Evolutionary conservation across 2,797 vertebrate species (phyloP).

Genomic region (Emydoidea blandingii): DNA sequence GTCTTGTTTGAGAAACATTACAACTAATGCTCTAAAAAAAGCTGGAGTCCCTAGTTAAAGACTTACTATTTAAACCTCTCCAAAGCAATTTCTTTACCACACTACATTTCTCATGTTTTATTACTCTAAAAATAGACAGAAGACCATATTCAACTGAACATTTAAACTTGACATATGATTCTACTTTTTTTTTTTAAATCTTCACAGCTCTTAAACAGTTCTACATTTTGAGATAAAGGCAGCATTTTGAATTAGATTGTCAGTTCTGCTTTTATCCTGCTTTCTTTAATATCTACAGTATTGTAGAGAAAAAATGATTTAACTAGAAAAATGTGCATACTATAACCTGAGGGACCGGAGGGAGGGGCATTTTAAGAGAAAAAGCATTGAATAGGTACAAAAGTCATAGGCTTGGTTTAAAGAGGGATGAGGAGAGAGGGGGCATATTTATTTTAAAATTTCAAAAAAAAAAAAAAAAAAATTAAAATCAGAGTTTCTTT

Average conservation of each 20-base stretch:
- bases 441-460: not conserved
- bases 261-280: not conserved
- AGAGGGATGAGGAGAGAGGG: not conserved
- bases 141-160: not conserved
- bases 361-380: not conserved
- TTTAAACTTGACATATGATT: not conserved
- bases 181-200: not conserved
- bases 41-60: rapidly evolving
- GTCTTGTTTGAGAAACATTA: not conserved
- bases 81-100: not conserved
- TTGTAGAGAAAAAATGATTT: not conserved
- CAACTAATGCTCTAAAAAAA: rapidly evolving
- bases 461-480: too few species aligned
- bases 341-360: not conserved
- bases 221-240: not conserved
- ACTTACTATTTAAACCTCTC: not conserved
- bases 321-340: not conserved
- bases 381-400: not conserved
- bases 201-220: not conserved
- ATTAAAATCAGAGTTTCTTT: not conserved
- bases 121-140: not conserved
- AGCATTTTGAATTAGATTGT: not conserved
- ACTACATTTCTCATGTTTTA: not conserved
- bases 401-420: not conserved
- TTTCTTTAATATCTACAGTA: not conserved